A percentile compares a stretch with the other conserved stretches of the same genome.
phyloP scores from a whole-genome alignment of 1,140 invertebrate genomes.

The Physella acuta region DNA sequence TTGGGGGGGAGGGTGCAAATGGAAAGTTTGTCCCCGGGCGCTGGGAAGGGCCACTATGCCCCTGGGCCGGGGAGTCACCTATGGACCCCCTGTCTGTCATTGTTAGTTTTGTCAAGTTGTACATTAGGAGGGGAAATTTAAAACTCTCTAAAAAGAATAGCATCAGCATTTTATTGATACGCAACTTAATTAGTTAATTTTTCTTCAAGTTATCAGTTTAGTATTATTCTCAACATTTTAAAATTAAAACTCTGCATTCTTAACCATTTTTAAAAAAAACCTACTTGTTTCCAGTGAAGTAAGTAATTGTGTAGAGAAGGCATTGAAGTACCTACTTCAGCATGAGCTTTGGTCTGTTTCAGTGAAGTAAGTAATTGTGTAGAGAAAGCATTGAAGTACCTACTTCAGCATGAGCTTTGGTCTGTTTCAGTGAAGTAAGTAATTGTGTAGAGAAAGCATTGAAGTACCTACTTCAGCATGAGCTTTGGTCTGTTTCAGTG shows the following conservation, averaged over 20 bases:
- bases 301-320: constrained; percentile 10
- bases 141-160: neutral
- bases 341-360: constrained; percentile 10
- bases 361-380: constrained; percentile 8
- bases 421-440: neutral
- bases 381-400: constrained; percentile 2
- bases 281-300: neutral
- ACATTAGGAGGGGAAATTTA: too few relatives aligned
- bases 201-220: neutral
- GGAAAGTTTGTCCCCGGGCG: too few relatives aligned
- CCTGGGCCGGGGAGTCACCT: too few relatives aligned
- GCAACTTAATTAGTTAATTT: neutral
- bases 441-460: neutral
- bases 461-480: neutral
- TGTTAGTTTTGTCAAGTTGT: too few relatives aligned
- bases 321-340: neutral
- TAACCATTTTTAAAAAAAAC: neutral
- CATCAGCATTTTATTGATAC: neutral
- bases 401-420: constrained; percentile 9
- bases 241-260: neutral
- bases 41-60: too few relatives aligned
- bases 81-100: too few relatives aligned
- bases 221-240: neutral
- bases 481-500: constrained; percentile 3
- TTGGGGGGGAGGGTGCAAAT: too few relatives aligned